Evolutionary conservation across 1,140 invertebrate genomes (phyloP), one percentile per base, ranked within the genome.

Genomic region (Plectrocnemia conspersa): DNA sequence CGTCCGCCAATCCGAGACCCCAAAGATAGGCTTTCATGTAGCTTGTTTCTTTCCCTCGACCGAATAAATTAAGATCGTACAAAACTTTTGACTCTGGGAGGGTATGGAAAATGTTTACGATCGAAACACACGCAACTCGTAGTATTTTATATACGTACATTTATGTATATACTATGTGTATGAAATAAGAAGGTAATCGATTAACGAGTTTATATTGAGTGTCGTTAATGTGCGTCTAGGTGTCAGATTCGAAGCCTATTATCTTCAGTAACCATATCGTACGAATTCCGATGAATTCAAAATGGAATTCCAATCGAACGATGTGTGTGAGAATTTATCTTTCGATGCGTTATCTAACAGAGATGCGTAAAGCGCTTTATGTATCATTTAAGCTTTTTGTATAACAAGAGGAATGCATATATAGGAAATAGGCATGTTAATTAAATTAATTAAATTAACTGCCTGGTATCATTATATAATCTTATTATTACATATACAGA

Each of bases 261-360:
- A 40, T 23, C 49, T 48, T 22, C 21, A n/a, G 21, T 19, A 9
- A 13, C 29, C 21, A 25, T 45, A 54, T 54, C 52, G 11, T 13
- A 27, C 16, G 21, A 45, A 36, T 54, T 54, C 52, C 52, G 23
- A 35, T 21, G 46, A 53, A 44, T 25, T 46, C 22, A 29, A 45
- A 45, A 33, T 24, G 41, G 32, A 54, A 54, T 54, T 54, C 40
- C 22, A n/a, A 35, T 44, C 40, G 33, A 54, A 50, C 16, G 48
- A 35, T n/a, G n/a, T 46, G 23, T 45, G 25, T 46, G 23, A 46
- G 25, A 44, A 54, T 44, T 16, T 16, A 50, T 48, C 45, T 38
- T 23, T 13, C 23, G 47, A 50, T 50, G 38, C 4, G 21, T n/a
- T 38, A 50, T 50, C 47, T 50, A n/a, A n/a, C n/a, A n/a, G n/a